Conservation (phyloP, 37 sponge, comb jelly and placozoan species). For the Tethya wilhelma region DNA sequence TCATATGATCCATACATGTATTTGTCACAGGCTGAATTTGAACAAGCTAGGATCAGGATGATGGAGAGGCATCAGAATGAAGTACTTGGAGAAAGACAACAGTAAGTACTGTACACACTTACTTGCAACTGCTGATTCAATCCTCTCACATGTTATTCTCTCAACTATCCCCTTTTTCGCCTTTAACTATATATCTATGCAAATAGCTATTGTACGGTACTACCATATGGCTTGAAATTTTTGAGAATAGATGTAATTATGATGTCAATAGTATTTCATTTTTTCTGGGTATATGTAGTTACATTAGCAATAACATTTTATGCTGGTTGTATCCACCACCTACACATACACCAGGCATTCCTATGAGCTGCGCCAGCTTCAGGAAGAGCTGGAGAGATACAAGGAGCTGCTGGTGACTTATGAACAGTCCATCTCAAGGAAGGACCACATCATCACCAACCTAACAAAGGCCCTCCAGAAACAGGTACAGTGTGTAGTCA, state of each 20-base stretch:
- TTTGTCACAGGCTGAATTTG: slow-evolving; percentile 87
- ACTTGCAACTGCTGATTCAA: too few species aligned
- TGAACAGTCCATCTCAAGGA: slow-evolving; percentile 78
- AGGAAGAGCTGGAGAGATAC: slow-evolving; percentile 62
- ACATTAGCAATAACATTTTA: not conserved
- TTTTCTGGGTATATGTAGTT: not conserved
- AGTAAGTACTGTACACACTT: slow-evolving; percentile 43
- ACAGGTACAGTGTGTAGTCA: slow-evolving; percentile 75
- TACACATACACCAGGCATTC: slow-evolving; percentile 10
- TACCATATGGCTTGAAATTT: too few species aligned
- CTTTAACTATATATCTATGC: too few species aligned
- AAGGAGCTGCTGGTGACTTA: slow-evolving; percentile 82
- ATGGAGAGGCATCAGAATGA: slow-evolving; percentile 53
- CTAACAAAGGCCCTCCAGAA: slow-evolving; percentile 80
- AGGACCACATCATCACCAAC: slow-evolving; percentile 86
- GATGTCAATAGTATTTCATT: not conserved
- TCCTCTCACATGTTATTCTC: too few species aligned
- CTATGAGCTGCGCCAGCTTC: slow-evolving; percentile 57
- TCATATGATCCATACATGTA: slow-evolving; percentile 63
- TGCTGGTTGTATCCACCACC: not conserved
- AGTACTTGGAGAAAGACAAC: slow-evolving; percentile 54
- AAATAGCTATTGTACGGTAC: too few species aligned
- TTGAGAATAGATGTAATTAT: too few species aligned
- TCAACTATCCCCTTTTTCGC: too few species aligned
- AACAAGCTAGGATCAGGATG: slow-evolving; percentile 66